Percentiles rank a stretch among this genome's conserved stretches.
Conservation (phyloP, 2,797 vertebrate species). For the Taeniopygia guttata region DNA sequence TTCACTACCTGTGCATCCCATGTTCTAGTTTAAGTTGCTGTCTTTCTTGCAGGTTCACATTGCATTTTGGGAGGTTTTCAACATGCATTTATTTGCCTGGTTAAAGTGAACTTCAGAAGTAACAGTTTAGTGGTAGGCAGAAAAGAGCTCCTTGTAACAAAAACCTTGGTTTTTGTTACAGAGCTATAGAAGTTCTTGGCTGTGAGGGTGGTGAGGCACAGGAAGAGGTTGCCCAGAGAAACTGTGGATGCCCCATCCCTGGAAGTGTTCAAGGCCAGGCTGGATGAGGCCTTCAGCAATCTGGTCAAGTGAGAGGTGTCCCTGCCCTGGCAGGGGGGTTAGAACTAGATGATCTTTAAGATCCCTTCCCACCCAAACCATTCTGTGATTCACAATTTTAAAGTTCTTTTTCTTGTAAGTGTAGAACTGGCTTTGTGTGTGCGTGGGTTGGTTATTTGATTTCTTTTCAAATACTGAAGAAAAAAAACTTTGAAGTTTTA, state of each 20-base stretch:
- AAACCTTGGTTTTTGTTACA: background rate
- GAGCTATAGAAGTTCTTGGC: background rate
- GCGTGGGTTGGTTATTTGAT: background rate
- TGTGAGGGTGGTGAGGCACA: background rate
- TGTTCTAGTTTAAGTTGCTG: background rate
- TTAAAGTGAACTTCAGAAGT: background rate
- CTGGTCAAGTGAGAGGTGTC: background rate
- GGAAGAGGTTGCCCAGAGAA: background rate
- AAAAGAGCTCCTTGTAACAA: background rate
- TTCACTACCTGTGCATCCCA: background rate
- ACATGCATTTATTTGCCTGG: fast-evolving
- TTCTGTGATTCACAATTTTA: background rate
- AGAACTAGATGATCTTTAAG: background rate
- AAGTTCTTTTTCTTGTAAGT: background rate
- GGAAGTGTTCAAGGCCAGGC: background rate
- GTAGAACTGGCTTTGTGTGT: background rate
- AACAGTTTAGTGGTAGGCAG: background rate
- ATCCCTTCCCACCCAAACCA: background rate
- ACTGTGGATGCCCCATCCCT: background rate
- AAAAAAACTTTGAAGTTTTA: background rate
- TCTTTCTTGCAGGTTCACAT: background rate
- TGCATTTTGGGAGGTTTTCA: background rate
- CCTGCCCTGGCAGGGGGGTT: background rate
- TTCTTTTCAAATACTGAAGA: background rate
- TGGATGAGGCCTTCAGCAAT: background rate